Conservation (phyloP, 2,797 vertebrate species). For the Gymnopithys bicolor region DNA sequence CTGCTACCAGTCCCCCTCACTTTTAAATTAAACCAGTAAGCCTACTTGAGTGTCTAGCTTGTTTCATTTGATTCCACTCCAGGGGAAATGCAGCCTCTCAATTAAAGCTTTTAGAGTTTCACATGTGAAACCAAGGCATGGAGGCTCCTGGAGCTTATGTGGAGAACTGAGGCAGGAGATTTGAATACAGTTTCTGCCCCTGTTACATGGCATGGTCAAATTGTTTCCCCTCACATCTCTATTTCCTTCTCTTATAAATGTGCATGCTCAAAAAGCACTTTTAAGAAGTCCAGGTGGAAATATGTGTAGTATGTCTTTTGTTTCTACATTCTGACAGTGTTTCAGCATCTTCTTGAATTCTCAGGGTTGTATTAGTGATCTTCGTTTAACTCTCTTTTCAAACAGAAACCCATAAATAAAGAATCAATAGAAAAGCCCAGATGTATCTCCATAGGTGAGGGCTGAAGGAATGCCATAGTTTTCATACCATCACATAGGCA, state of each 20-base stretch:
- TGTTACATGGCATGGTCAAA: too few species aligned
- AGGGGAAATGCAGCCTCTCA: conserved; percentile 46
- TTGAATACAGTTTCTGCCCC: neutral
- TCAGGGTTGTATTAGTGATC: neutral
- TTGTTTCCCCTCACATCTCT: neutral
- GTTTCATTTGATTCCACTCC: conserved; percentile 64
- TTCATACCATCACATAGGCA: conserved; percentile 9
- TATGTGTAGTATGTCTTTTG: neutral
- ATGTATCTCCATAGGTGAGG: conserved; percentile 53
- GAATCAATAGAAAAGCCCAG: conserved; percentile 21
- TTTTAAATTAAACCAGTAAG: conserved; percentile 65
- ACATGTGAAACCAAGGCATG: neutral
- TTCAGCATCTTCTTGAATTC: neutral
- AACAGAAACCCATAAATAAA: conserved; percentile 24
- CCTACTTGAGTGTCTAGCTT: conserved; percentile 59
- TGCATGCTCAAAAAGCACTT: neutral
- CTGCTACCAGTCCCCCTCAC: conserved; percentile 24
- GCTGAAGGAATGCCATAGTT: conserved; percentile 10
- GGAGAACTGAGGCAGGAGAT: neutral
- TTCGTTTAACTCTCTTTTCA: neutral
- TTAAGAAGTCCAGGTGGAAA: neutral
- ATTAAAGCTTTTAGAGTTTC: conserved; percentile 53
- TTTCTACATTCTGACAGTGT: neutral
- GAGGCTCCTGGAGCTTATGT: neutral
- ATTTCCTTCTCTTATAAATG: neutral